Conservation (phyloP, 2,888 invertebrate genomes). For the Drosophila rubida region DNA sequence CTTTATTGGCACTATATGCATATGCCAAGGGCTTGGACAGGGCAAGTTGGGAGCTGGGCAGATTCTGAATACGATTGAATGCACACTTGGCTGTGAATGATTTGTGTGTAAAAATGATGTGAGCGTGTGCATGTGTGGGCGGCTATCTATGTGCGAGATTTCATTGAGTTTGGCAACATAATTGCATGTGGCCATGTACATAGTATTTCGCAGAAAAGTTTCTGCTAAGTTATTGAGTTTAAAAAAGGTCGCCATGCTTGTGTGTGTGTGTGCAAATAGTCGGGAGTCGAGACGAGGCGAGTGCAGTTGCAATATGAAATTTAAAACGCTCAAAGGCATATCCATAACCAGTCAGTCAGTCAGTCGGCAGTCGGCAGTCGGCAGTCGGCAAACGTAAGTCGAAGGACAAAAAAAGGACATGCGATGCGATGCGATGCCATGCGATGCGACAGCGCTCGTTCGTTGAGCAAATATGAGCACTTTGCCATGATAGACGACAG, state of each 20-base stretch:
- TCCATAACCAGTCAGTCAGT: conserved; percentile 74
- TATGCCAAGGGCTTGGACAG: conserved; percentile 11
- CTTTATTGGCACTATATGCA: conserved; percentile 71
- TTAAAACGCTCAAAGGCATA: conserved; percentile 80
- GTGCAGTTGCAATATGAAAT: conserved; percentile 80
- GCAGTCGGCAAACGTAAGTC: conserved; percentile 69
- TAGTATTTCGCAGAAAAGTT: conserved; percentile 35
- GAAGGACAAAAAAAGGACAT: conserved; percentile 79
- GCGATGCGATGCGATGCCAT: conserved; percentile 50
- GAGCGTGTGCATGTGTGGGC: conserved; percentile 9
- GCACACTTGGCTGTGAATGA: conserved; percentile 76
- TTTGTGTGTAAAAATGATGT: conserved; percentile 71
- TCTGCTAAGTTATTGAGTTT: conserved; percentile 56
- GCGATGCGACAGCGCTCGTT: conserved; percentile 38
- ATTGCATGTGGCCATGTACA: conserved; percentile 61
- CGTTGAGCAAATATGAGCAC: conserved; percentile 75
- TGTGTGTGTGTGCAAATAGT: conserved; percentile 33
- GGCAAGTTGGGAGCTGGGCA: neutral
- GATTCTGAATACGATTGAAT: conserved; percentile 64
- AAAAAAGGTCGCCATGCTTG: conserved; percentile 45
- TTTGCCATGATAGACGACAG: conserved; percentile 74
- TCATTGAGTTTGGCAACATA: conserved; percentile 71
- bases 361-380: too few species aligned
- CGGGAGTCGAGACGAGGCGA: conserved; percentile 17
- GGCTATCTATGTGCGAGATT: conserved; percentile 52